Conservation (phyloP, 2,113 vertebrate genomes). For the Genyomyrus donnyi region DNA sequence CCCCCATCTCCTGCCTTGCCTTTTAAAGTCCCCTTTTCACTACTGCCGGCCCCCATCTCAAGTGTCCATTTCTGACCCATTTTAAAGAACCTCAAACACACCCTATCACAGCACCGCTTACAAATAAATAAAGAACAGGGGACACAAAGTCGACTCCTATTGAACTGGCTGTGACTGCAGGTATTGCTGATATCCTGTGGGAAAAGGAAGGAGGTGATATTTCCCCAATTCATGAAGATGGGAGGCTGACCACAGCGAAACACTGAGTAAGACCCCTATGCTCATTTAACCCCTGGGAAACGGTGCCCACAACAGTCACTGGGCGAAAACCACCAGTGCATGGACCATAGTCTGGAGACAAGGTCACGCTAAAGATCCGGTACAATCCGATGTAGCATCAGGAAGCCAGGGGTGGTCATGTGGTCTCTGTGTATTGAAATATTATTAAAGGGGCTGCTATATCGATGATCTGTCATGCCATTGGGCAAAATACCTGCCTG, state of each 20-base stretch:
- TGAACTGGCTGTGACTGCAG: background rate
- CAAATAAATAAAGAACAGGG: background rate
- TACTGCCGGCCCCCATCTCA: background rate
- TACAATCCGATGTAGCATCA: background rate
- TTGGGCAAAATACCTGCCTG: background rate
- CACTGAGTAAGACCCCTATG: background rate
- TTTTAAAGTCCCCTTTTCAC: background rate
- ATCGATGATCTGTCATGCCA: background rate
- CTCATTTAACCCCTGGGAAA: background rate
- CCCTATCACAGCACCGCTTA: background rate
- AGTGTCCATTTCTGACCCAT: background rate
- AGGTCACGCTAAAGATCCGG: background rate
- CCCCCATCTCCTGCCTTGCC: background rate
- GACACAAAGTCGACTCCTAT: background rate
- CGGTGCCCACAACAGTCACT: background rate
- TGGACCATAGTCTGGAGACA: background rate
- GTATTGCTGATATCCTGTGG: background rate
- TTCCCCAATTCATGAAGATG: background rate
- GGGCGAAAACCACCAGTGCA: background rate
- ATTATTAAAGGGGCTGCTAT: background rate
- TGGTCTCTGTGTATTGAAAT: background rate
- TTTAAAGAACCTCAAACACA: background rate
- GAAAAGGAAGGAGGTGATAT: background rate
- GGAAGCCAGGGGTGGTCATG: background rate
- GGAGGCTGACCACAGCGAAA: background rate